These are phyloP conservation scores for Drosophila neocordata DNA, from an alignment of 1,140 invertebrate species.

Conservation along the genomic window DNA sequence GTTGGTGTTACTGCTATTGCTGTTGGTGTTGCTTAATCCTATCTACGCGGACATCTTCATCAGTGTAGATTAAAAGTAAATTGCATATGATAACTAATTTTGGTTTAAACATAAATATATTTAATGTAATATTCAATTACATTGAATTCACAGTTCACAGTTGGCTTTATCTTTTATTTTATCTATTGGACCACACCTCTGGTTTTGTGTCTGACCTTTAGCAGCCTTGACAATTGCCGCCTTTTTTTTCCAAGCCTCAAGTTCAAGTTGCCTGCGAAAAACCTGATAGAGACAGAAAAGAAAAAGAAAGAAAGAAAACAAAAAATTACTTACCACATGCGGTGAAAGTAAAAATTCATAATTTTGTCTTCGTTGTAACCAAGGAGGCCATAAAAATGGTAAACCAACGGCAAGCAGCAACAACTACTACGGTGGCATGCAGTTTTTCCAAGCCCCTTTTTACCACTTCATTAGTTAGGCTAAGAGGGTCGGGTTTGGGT, in stretches of 20 bases:
- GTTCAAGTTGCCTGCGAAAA: conserved; percentile 52
- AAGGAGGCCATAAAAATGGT: conserved; percentile 73
- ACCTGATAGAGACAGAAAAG: conserved; percentile 32
- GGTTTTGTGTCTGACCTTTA: conserved; percentile 55
- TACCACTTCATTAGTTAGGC: conserved; percentile 70
- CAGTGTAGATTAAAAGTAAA: conserved; percentile 64
- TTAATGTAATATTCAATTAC: conserved; percentile 42
- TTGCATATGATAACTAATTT: conserved; percentile 48
- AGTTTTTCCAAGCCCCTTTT: conserved; percentile 60
- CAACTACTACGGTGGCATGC: conserved; percentile 41
- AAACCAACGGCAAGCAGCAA: conserved; percentile 53
- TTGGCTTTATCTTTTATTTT: conserved; percentile 31
- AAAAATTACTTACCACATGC: conserved; percentile 61
- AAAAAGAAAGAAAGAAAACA: conserved; percentile 24
- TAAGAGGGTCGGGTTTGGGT: conserved; percentile 42
- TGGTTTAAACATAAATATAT: conserved; percentile 46
- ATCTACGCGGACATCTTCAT: conserved; percentile 72
- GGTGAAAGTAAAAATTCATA: conserved; percentile 83
- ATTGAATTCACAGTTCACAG: conserved; percentile 23
- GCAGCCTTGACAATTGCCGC: conserved; percentile 70
- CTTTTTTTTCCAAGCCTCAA: conserved; percentile 64
- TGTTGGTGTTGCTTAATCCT: conserved; percentile 45
- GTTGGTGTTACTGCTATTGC: conserved; percentile 17
- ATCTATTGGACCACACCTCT: conserved; percentile 58
- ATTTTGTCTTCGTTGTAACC: conserved; percentile 53